phyloP scores from a whole-genome alignment of 1,140 invertebrate species.

The Vanessa atalanta region DNA sequence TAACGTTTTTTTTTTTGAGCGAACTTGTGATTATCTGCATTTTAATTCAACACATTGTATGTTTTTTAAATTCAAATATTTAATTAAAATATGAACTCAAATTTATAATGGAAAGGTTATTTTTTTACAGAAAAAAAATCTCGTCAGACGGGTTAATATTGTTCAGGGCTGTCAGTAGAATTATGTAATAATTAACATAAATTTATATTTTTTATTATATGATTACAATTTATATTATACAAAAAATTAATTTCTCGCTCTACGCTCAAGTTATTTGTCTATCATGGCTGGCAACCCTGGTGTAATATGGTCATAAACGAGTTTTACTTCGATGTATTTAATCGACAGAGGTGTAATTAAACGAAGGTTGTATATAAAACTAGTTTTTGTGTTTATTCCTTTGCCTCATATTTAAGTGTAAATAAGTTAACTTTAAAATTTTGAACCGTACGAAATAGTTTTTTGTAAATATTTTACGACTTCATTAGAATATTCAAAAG shows the following conservation, averaged over 20 bases:
- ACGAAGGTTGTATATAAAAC: slow-evolving; percentile 19
- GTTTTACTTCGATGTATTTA: neutral
- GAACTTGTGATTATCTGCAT: too few relatives aligned
- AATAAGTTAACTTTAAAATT: neutral
- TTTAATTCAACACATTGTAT: too few relatives aligned
- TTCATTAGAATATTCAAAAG: too few relatives aligned
- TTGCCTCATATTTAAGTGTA: neutral
- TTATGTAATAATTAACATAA: neutral
- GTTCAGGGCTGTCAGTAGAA: slow-evolving; percentile 1
- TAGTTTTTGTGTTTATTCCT: slow-evolving; percentile 1
- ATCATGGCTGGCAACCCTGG: neutral
- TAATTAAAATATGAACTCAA: too few relatives aligned
- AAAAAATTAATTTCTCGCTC: too few relatives aligned
- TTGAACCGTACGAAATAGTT: too few relatives aligned
- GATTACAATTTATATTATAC: too few relatives aligned
- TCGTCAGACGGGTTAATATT: neutral
- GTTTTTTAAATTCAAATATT: too few relatives aligned
- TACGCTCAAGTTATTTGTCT: too few relatives aligned
- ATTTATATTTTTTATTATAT: neutral
- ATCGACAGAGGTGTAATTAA: slow-evolving; percentile 7
- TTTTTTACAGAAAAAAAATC: neutral
- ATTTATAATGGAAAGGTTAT: neutral
- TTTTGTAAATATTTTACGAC: too few relatives aligned
- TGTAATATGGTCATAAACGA: neutral
- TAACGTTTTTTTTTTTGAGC: too few relatives aligned